A percentile compares a stretch with the other conserved stretches of the same genome.
Evolutionary conservation across 2,797 vertebrate genomes (phyloP).

Genomic region (Gouania willdenowi): DNA sequence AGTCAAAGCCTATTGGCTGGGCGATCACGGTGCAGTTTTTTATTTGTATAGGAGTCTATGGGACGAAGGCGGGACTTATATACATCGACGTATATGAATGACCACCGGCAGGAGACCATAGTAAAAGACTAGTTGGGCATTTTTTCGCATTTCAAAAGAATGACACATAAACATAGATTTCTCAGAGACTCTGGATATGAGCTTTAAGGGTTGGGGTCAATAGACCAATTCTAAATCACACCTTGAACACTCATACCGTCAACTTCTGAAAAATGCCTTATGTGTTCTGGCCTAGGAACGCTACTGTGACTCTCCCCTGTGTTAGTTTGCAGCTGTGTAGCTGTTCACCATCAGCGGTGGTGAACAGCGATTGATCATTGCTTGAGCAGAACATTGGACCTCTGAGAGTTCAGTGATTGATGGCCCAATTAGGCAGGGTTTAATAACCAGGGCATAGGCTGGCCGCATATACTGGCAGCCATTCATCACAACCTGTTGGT

Average conservation of each 20-base stretch:
- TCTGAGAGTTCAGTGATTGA: constrained; percentile 63
- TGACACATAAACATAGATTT: too few species aligned
- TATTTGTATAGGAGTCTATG: too few species aligned
- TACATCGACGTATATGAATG: too few species aligned
- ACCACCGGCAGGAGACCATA: too few species aligned
- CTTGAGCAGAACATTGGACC: constrained; percentile 51
- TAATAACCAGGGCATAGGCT: constrained; percentile 71
- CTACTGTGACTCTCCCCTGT: neutral
- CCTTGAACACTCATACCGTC: constrained; percentile 17
- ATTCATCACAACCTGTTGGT: constrained; percentile 71
- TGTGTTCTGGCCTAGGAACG: constrained; percentile 10
- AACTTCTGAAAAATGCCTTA: constrained; percentile 4
- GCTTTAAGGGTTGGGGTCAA: too few species aligned
- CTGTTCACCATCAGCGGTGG: constrained; percentile 28
- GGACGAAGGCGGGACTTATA: too few species aligned
- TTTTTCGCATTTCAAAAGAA: too few species aligned
- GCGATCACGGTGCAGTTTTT: too few species aligned
- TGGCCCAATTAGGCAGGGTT: constrained; percentile 72
- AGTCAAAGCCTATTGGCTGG: too few species aligned
- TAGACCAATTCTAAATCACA: too few species aligned
- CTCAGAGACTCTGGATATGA: too few species aligned
- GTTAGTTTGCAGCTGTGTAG: constrained; percentile 21
- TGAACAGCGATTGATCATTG: constrained; percentile 45
- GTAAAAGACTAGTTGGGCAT: too few species aligned
- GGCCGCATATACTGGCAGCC: constrained; percentile 52